Base-by-base conservation (phyloP, 35 echinoderm and acorn worm species). In the Nesometra sesokonis region DNA sequence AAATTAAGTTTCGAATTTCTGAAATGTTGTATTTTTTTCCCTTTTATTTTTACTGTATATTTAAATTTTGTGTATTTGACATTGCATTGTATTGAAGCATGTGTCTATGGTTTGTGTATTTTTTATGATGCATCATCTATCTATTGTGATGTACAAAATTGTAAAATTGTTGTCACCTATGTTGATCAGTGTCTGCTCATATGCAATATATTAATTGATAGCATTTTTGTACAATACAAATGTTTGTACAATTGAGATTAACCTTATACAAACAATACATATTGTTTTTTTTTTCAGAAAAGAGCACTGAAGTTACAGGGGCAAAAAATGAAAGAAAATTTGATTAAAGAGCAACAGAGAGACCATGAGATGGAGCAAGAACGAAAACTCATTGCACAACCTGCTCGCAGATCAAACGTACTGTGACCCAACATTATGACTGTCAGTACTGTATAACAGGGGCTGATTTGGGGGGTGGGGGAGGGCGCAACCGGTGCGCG, bases 251-350 rank as follows among this genome's bases (percentile, higher is more conserved):
- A n/a, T n/a, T n/a, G n/a, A n/a, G n/a, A n/a, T n/a, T n/a, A n/a
- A n/a, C n/a, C n/a, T n/a, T n/a, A n/a, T n/a, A n/a, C n/a, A n/a
- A n/a, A n/a, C n/a, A n/a, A n/a, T n/a, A n/a, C n/a, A n/a, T n/a
- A n/a, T n/a, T n/a, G n/a, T 77, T 91, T 47, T 36, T 35, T 77
- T 78, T 11, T 87, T 79, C 78, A 97, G 94, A 97, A 93, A 86
- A 90, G 88, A 88, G 94, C 94, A 37, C 38, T 97, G 9, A 97
- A 97, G 78, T 83, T 97, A 52, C 94, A 97, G 57, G 89, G 88
- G 21, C 94, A 97, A 79, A 97, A 92, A 35, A 97, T 97, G 94
- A 97, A 93, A 32, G 88, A 90, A 47, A 97, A 97, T 79, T 78
- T 97, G 13, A 77, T 88, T 46, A 86, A 86, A 79, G 94, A 97